phyloP scores from a whole-genome alignment of 2,797 vertebrate genomes.

The Gymnocypris eckloni region DNA sequence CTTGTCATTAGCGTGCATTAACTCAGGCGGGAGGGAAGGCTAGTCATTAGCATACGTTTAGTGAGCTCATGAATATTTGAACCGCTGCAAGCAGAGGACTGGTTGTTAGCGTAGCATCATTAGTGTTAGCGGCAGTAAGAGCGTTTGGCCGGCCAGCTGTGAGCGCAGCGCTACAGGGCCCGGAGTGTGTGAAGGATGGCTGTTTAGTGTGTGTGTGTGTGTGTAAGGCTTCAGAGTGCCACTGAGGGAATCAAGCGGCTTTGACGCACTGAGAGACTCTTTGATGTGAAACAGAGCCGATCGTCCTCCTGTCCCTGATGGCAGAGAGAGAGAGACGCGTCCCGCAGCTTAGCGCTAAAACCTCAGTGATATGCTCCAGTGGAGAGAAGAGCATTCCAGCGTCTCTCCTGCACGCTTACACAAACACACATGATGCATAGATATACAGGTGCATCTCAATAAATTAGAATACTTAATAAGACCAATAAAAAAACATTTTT shows the following conservation, averaged over 20 bases:
- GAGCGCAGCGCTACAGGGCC: background rate
- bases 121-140: background rate
- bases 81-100: background rate
- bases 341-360: background rate
- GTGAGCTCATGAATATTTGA: slow-evolving; percentile 28
- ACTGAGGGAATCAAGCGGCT: slow-evolving; percentile 24
- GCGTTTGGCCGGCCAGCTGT: background rate
- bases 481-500: too few species aligned
- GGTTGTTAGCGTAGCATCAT: slow-evolving; percentile 19
- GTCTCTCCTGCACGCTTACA: background rate
- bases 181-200: slow-evolving; percentile 17
- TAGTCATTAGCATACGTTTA: slow-evolving; percentile 35
- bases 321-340: slow-evolving; percentile 12
- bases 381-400: background rate
- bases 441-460: background rate
- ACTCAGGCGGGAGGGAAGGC: background rate
- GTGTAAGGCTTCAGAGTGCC: background rate
- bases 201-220: background rate
- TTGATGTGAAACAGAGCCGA: slow-evolving; percentile 50
- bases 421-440: background rate
- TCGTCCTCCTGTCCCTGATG: slow-evolving; percentile 36
- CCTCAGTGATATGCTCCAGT: slow-evolving; percentile 14
- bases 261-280: slow-evolving; percentile 40
- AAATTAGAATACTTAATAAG: too few species aligned
- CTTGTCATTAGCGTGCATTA: slow-evolving; percentile 26